phyloP scores from a whole-genome alignment of 2,888 invertebrate genomes.

The Oxytorus armatus region DNA sequence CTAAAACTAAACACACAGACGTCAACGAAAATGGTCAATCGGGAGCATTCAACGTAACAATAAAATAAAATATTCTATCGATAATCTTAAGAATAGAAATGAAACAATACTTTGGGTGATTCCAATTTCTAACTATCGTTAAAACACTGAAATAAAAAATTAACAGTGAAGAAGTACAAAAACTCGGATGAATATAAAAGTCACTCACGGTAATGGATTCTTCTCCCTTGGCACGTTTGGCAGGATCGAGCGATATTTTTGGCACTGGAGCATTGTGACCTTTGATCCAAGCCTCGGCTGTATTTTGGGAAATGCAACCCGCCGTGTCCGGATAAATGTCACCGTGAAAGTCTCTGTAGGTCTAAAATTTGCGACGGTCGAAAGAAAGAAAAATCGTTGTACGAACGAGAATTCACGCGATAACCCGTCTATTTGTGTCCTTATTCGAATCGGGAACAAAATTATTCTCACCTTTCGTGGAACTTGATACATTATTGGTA shows the following conservation, averaged over 20 bases:
- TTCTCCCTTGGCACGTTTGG: conserved; percentile 87
- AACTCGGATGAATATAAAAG: conserved; percentile 43
- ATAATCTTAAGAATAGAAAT: conserved; percentile 33
- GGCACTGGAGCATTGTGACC: conserved; percentile 91
- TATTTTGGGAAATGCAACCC: conserved; percentile 92
- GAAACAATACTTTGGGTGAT: conserved; percentile 15
- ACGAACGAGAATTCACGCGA: neutral
- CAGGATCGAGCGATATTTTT: conserved; percentile 93
- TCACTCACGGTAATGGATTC: conserved; percentile 87
- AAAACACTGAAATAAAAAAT: conserved; percentile 1
- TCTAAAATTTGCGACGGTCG: conserved; percentile 85
- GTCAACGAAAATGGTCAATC: conserved; percentile 34
- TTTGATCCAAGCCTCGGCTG: conserved; percentile 92
- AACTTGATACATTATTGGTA: conserved; percentile 97
- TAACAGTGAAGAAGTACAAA: conserved; percentile 30
- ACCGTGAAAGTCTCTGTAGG: conserved; percentile 96
- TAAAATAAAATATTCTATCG: conserved; percentile 34
- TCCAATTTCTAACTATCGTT: conserved; percentile 1
- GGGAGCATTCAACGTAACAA: conserved; percentile 25
- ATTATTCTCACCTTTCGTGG: conserved; percentile 90
- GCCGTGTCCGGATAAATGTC: conserved; percentile 97
- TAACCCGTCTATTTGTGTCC: neutral
- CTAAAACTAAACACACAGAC: conserved; percentile 63
- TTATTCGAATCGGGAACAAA: neutral
- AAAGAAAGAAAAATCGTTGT: neutral